These are phyloP conservation scores for Neofelis nebulosa DNA, from an alignment of 2,113 vertebrate species.

Conservation along the genomic window DNA sequence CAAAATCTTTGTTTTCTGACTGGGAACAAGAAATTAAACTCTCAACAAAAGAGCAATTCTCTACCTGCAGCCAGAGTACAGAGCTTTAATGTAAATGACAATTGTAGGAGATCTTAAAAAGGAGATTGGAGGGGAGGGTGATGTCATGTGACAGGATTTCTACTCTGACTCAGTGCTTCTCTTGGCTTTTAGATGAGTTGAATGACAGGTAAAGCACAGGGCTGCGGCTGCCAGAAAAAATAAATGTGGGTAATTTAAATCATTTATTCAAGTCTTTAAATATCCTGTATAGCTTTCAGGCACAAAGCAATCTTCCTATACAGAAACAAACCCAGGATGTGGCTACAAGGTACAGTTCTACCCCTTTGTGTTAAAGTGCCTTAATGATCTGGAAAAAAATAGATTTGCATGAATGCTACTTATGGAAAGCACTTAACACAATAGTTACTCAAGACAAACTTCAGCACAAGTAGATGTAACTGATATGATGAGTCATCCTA, in stretches of 20 bases:
- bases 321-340: constrained; percentile 66
- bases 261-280: constrained; percentile 63
- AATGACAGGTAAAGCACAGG: constrained; percentile 46
- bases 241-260: constrained; percentile 36
- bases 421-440: constrained; percentile 70
- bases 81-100: not conserved
- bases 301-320: constrained; percentile 47
- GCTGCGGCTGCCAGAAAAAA: not conserved
- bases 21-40: constrained; percentile 44
- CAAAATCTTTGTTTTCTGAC: constrained; percentile 55
- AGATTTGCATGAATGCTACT: constrained; percentile 60
- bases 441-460: constrained; percentile 46
- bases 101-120: not conserved
- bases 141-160: not conserved
- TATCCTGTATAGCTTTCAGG: constrained; percentile 55
- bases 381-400: constrained; percentile 61
- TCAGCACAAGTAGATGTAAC: constrained; percentile 33
- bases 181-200: constrained; percentile 35
- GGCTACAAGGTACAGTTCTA: constrained; percentile 47
- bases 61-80: not conserved
- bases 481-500: constrained; percentile 40
- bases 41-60: constrained; percentile 44
- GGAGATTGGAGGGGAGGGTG: not conserved
- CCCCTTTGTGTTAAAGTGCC: constrained; percentile 56
- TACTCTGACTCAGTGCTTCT: not conserved